Conservation (phyloP, 2,113 vertebrate genomes). For the Candoia aspera region DNA sequence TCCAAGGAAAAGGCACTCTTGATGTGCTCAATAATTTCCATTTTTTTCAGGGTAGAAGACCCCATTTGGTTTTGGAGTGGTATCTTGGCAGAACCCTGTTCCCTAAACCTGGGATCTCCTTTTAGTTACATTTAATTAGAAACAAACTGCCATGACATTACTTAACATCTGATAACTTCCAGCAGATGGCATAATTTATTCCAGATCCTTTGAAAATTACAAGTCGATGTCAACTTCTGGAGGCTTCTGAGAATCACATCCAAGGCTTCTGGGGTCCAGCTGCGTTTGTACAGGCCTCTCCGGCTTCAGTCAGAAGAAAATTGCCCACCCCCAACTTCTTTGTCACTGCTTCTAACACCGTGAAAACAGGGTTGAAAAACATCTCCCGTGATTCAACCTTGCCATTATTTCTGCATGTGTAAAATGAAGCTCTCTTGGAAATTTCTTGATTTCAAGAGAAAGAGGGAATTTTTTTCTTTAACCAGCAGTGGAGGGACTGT, state of each 20-base stretch:
- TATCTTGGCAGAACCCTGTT: neutral
- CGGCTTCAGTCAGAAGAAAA: neutral
- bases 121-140: neutral
- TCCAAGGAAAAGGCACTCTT: neutral
- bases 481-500: slow-evolving; percentile 42
- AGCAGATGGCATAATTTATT: neutral
- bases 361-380: neutral
- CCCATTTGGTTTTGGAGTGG: neutral
- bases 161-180: neutral
- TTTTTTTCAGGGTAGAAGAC: neutral
- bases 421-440: neutral
- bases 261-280: neutral
- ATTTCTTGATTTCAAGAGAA: neutral
- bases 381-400: neutral
- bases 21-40: neutral
- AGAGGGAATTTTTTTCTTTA: slow-evolving; percentile 23
- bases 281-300: neutral
- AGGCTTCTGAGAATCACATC: neutral
- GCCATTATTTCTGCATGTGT: neutral
- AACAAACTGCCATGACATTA: neutral
- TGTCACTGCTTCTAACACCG: neutral
- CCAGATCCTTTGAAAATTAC: neutral
- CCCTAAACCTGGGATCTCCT: neutral
- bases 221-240: neutral
- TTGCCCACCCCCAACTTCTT: neutral